Base-by-base conservation (phyloP, 2,113 vertebrate species). In the Phocoena sinus region DNA sequence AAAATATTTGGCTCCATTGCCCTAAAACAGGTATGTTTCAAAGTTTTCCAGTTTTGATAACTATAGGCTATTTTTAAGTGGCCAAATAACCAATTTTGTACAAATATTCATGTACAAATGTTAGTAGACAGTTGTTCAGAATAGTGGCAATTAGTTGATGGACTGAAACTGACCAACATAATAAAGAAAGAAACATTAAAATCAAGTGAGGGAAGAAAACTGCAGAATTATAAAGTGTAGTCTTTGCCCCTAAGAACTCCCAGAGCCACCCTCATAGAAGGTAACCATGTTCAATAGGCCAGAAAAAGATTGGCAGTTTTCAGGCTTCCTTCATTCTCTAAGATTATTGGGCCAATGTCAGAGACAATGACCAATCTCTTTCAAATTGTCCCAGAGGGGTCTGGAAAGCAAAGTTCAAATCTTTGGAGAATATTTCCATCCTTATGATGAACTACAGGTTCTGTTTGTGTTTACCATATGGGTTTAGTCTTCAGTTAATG, bases 401-500 rank as follows among this genome's bases (percentile, higher is more conserved):
- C 89, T 98, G 89, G 67, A 53, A 97, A 93, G 17, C 83, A 76
- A 93, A 95, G 50, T 87, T 97, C 68, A 95, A 41, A 63, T 81
- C 73, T 97, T 86, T 62, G 58, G 73, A 86, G 65, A 76, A 38
- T 86, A 96, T 95, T 97, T 95, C 81, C 81, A 96, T 85, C 65
- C 86, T 87, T 95, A 89, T 36, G 23, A 97, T 90, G 53, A 97
- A 94, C 28, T 87, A 68, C 38, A 96, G 96, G 7, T 87, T 31
- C 70, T 80, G n/a, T 89, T 93, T 97, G 80, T 97, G 79, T 96
- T 97, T 96, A 91, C 96, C 96, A 98, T 92, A 96, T 97, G 97
- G 86, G 23, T 80, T 98, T 94, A 95, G 96, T 97, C 93, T 92
- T 44, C 56, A 94, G 88, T 80, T 96, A 97, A 90, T 97, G 95